Percentiles rank a stretch among this genome's conserved stretches.
These are phyloP conservation scores for Trogon surrucura DNA, from an alignment of 2,113 vertebrate species.

Conservation along the genomic window DNA sequence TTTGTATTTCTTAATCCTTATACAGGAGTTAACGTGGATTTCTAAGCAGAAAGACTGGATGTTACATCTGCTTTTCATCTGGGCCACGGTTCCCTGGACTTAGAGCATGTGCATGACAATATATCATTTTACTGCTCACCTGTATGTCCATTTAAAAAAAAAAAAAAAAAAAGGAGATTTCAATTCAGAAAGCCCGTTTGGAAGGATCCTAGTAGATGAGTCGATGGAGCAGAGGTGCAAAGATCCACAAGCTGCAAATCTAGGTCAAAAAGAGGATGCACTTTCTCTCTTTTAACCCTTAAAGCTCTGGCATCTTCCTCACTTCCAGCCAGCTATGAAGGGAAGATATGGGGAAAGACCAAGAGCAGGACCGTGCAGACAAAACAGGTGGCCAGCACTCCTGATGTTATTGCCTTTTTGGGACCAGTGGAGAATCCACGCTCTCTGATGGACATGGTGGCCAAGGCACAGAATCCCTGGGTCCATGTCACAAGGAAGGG, in stretches of 20 bases:
- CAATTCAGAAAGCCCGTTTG: background rate
- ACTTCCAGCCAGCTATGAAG: background rate
- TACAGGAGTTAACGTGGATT: background rate
- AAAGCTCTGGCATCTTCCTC: background rate
- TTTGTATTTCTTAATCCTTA: background rate
- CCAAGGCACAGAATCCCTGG: background rate
- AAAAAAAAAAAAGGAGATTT: background rate
- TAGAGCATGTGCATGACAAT: too few species aligned
- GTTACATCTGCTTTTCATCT: background rate
- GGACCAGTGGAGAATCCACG: background rate
- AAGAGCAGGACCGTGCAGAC: background rate
- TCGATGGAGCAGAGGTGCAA: background rate
- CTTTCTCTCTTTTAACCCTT: background rate
- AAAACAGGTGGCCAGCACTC: background rate
- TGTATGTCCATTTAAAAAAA: background rate
- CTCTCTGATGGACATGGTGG: background rate
- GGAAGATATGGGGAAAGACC: background rate
- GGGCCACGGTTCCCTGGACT: background rate
- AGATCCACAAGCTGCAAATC: background rate
- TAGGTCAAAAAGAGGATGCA: background rate
- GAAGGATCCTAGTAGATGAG: background rate
- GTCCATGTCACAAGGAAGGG: accelerated
- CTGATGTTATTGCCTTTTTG: background rate
- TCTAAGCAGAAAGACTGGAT: background rate
- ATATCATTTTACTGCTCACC: background rate